These are phyloP conservation scores for Austrolebias charrua DNA, from an alignment of 2,797 vertebrate species.

Conservation along the genomic window DNA sequence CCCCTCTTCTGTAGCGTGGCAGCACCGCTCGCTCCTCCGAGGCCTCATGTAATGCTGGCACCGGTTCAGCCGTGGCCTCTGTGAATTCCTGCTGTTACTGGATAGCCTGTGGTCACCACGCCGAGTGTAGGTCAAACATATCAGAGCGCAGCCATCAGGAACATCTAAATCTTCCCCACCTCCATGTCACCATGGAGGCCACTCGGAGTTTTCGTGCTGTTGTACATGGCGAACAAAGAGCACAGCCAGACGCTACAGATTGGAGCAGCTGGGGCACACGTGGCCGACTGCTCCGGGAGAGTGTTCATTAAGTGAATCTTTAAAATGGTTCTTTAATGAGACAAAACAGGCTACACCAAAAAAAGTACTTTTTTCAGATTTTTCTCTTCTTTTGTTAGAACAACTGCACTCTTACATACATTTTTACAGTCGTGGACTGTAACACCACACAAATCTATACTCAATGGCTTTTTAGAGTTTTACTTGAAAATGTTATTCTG, in stretches of 20 bases:
- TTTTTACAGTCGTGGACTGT: conserved; percentile 79
- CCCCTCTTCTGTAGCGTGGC: conserved; percentile 35
- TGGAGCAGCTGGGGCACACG: conserved; percentile 27
- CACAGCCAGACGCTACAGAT: conserved; percentile 26
- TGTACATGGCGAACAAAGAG: conserved; percentile 24
- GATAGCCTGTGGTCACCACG: conserved; percentile 55
- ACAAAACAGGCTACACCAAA: conserved; percentile 83
- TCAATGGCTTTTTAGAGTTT: conserved; percentile 81
- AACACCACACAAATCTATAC: conserved; percentile 83
- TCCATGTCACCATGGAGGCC: conserved; percentile 57
- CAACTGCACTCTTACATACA: conserved; percentile 85
- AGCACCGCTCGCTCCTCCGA: conserved; percentile 46
- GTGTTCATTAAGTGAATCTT: conserved; percentile 63
- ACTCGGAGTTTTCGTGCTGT: conserved; percentile 52
- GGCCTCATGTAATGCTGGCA: conserved; percentile 57
- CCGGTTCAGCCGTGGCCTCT: conserved; percentile 40
- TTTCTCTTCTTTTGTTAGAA: conserved; percentile 71
- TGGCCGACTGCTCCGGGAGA: conserved; percentile 15
- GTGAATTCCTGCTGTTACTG: conserved; percentile 65
- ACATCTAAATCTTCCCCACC: conserved; percentile 61
- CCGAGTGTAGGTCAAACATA: conserved; percentile 78
- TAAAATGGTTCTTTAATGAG: conserved; percentile 79
- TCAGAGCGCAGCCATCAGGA: conserved; percentile 60
- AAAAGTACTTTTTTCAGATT: conserved; percentile 70
- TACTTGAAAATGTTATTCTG: conserved; percentile 61